These are phyloP conservation scores for Meteorus colon DNA, from an alignment of 2,888 invertebrate species.

Conservation along the genomic window DNA sequence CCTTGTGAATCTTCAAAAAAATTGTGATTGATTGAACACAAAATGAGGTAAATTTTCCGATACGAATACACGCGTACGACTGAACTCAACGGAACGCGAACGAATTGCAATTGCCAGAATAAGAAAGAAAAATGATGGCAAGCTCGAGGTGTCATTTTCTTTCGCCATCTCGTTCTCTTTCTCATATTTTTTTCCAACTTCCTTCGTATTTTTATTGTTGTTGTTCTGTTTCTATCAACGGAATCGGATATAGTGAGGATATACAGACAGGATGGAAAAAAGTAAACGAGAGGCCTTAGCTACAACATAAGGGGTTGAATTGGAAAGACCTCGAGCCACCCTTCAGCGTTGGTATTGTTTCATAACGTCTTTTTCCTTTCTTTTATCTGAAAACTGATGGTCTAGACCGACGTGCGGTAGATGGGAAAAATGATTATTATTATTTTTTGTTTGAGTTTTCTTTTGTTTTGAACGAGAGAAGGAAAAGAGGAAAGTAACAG, in stretches of 20 bases:
- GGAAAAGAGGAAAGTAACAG: background rate
- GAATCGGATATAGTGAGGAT: background rate
- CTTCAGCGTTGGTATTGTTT: conserved; percentile 26
- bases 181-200: background rate
- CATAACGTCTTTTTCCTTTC: conserved; percentile 22
- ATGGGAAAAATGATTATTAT: conserved; percentile 24
- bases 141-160: conserved; percentile 37
- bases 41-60: conserved; percentile 3
- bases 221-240: conserved; percentile 13
- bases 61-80: background rate
- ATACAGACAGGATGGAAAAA: background rate
- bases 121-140: conserved; percentile 29
- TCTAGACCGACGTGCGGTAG: conserved; percentile 14
- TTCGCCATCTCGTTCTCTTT: background rate
- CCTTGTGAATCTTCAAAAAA: conserved; percentile 22
- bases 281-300: conserved; percentile 11
- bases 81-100: background rate
- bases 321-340: conserved; percentile 22
- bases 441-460: conserved; percentile 13
- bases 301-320: conserved; percentile 21
- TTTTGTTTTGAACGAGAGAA: conserved; percentile 4
- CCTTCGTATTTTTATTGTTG: conserved; percentile 15
- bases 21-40: conserved; percentile 12
- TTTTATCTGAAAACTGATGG: conserved; percentile 26
- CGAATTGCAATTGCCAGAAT: conserved; percentile 11